Percentiles rank a stretch among this genome's conserved stretches.
phyloP scores from a whole-genome alignment of 2,888 invertebrate genomes.

The Oscheius sp. region DNA sequence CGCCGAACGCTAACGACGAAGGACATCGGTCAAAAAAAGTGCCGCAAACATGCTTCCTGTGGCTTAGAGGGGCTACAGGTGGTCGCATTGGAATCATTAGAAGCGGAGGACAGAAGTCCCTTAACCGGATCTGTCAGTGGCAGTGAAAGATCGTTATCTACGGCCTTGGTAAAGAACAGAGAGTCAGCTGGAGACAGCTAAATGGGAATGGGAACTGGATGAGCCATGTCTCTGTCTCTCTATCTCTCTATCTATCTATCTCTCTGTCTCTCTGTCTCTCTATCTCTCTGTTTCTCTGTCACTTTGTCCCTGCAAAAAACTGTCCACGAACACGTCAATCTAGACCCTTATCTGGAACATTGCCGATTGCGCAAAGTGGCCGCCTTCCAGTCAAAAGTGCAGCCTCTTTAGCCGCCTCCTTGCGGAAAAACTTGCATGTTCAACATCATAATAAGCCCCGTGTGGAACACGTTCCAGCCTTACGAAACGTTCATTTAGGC shows the following conservation, averaged over 20 bases:
- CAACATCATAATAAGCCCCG: conserved; percentile 17
- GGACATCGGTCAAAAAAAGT: conserved; percentile 1
- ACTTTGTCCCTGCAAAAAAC: too few relatives aligned
- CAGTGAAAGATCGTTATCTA: conserved; percentile 1
- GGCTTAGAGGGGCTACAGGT: neutral
- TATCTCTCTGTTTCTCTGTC: too few relatives aligned
- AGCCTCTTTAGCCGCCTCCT: neutral
- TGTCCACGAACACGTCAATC: neutral
- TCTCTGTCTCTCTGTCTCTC: too few relatives aligned
- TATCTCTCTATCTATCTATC: neutral
- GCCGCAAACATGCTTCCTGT: neutral
- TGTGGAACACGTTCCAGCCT: conserved; percentile 1
- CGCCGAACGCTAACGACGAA: neutral
- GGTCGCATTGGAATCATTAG: neutral
- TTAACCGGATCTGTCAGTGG: conserved; percentile 1
- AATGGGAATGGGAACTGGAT: neutral
- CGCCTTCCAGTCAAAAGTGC: conserved; percentile 12
- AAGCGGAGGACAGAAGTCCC: neutral
- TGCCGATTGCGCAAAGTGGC: conserved; percentile 1
- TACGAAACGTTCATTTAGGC: conserved; percentile 42
- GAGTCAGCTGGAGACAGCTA: neutral
- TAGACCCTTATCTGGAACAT: conserved; percentile 4
- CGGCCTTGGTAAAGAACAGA: neutral
- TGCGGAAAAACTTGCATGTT: conserved; percentile 17
- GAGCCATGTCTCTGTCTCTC: neutral